Base-by-base conservation (phyloP, 2,888 invertebrate genomes). In the Helicoverpa assulta region DNA sequence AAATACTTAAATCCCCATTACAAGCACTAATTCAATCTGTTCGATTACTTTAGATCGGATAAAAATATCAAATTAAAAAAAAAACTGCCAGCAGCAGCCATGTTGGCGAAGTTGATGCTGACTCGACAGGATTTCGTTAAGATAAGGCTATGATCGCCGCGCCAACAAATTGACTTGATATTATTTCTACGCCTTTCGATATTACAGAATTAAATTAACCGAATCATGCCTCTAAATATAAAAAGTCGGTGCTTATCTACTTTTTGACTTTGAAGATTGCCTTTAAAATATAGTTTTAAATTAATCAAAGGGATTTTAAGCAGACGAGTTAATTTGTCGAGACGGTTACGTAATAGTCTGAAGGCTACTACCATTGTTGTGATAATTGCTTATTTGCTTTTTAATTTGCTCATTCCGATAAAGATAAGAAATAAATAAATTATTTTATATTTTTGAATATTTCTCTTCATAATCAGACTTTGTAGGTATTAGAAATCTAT, bases 71-170 rank as follows among this genome's bases (percentile, higher is more conserved):
- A 79, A 73, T 74, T 33, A 14, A 76, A 70, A 76, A 73, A 78
- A 73, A 67, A 65, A 54, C 52, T 71, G 78, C 68, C 73, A 68
- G 68, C 60, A 67, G 67, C 74, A 77, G 75, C 73, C 69, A 43
- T 70, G 74, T 73, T 60, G 67, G 62, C 77, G 43, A 66, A 76
- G 72, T 80, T 80, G 81, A 84, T 77, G 80, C 73, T 71, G 66
- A 74, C 77, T 81, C 78, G 80, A 82, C 82, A 71, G 80, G 79
- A 86, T 84, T 86, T 87, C 82, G 85, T 87, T 86, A 82, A 85
- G 86, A 87, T 86, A 86, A 86, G 76, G 73, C 78, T 60, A 70
- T 83, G 82, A 87, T 85, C 84, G 79, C 78, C 79, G 79, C 77
- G 75, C 77, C 71, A 80, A 81, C 80, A 85, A 87, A 87, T 85